Evolutionary conservation across 2,113 vertebrate species (phyloP).

Genomic region (Callospermophilus lateralis): DNA sequence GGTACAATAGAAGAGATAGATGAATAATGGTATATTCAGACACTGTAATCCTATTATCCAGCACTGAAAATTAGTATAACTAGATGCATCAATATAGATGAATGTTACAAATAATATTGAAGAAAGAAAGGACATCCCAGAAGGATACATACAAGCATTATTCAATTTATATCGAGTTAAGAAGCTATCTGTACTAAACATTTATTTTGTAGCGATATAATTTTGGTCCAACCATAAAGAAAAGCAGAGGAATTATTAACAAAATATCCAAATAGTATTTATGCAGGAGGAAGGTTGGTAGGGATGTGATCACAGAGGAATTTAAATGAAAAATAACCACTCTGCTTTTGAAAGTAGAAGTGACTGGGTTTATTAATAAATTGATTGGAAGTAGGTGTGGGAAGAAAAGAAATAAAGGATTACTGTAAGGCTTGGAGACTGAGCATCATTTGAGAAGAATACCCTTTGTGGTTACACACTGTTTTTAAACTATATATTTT

Average conservation of each 20-base stretch:
- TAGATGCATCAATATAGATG: background rate
- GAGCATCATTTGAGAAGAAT: background rate
- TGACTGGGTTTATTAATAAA: background rate
- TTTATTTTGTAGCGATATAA: background rate
- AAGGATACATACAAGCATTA: background rate
- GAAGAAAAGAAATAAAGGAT: background rate
- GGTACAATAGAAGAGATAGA: background rate
- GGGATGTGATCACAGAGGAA: background rate
- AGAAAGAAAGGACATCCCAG: background rate
- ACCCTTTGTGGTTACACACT: background rate
- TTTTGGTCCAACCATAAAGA: background rate
- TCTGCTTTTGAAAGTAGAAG: slow-evolving; percentile 32
- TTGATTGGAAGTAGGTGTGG: background rate
- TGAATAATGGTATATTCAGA: background rate
- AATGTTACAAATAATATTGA: background rate
- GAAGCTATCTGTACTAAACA: background rate
- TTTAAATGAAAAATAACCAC: background rate
- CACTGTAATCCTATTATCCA: background rate
- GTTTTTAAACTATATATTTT: background rate
- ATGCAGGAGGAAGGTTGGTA: background rate
- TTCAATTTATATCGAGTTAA: background rate
- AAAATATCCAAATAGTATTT: background rate
- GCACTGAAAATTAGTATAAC: background rate
- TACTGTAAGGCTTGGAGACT: background rate
- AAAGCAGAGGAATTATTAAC: background rate